Evolutionary conservation across 2,113 vertebrate genomes (phyloP), one percentile per base, ranked within the genome.

Genomic region (Platichthys stellatus): DNA sequence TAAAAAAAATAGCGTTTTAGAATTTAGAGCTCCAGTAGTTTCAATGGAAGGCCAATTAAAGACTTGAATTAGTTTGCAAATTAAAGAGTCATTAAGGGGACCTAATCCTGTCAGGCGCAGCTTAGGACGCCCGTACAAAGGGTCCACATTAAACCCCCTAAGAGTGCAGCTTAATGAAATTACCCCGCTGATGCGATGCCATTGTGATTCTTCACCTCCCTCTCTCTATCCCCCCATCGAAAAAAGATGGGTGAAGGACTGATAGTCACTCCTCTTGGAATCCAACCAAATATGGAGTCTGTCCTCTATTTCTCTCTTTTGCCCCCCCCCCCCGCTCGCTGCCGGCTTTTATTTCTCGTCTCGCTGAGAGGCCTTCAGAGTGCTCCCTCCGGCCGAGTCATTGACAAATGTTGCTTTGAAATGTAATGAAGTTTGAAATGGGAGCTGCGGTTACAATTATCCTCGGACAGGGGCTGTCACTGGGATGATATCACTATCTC

Each of bases 21-120:
- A 96, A 96, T 97, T 96, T 95, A 95, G 95, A 96, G 96, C 96
- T 96, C 95, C 95, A 95, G 94, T 95, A 95, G 95, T 95, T 96
- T 97, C 96, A 95, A 93, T 94, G 95, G 94, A 97, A 97, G 97
- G 95, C 96, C 96, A 98, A 97, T 99, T 98, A 97, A 94, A 95
- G 95, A 94, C 91, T 96, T 96, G 96, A 97, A 96, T 97, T 98
- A 95, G 95, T 97, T 97, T 97, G 95, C 94, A 96, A 97, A 98
- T 97, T 97, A 97, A 99, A 96, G 94, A 95, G 93, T 96, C 96
- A 95, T 97, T 97, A 95, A 93, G 93, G 93, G 93, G 94, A 95
- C 96, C 96, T 95, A 97, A 97, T 96, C 96, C 96, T 97, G 94
- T 94, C 95, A 96, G 94, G 94, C 92, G 90, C 82, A 92, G 94